These are phyloP conservation scores for Trematocara nigrifrons DNA, from an alignment of 2,113 vertebrate genomes.

Conservation along the genomic window DNA sequence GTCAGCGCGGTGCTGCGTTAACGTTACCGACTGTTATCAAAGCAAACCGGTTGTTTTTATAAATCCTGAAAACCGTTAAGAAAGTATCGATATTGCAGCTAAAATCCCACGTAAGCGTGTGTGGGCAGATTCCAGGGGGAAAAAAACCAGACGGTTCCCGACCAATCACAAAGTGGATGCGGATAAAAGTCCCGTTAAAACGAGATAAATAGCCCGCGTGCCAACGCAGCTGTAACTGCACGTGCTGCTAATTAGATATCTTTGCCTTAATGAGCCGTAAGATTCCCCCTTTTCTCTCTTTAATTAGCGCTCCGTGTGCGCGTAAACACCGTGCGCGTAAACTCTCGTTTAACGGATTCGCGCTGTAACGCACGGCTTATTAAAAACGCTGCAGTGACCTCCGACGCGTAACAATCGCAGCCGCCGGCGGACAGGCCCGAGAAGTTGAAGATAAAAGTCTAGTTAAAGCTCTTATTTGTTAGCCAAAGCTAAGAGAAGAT, in stretches of 20 bases:
- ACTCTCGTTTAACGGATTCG: neutral
- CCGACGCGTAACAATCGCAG: neutral
- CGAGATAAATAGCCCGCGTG: neutral
- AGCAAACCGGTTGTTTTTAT: neutral
- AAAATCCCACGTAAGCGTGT: neutral
- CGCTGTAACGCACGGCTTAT: neutral
- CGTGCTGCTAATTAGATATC: too few species aligned
- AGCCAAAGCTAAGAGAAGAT: neutral
- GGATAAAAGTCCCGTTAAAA: neutral
- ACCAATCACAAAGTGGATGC: neutral
- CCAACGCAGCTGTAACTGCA: neutral
- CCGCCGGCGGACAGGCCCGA: accelerated
- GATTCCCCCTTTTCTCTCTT: neutral
- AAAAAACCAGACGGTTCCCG: neutral
- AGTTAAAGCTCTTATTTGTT: neutral
- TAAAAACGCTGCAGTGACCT: neutral
- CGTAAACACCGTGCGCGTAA: neutral
- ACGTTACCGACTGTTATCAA: neutral
- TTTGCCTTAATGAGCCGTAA: neutral
- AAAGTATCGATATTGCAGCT: neutral
- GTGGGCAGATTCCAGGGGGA: accelerated
- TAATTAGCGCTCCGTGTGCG: neutral
- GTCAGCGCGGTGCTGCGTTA: neutral
- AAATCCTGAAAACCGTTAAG: neutral
- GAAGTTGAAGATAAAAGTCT: neutral